These are phyloP conservation scores for Campylomormyrus numenius DNA, from an alignment of 2,113 vertebrate species.

Conservation along the genomic window DNA sequence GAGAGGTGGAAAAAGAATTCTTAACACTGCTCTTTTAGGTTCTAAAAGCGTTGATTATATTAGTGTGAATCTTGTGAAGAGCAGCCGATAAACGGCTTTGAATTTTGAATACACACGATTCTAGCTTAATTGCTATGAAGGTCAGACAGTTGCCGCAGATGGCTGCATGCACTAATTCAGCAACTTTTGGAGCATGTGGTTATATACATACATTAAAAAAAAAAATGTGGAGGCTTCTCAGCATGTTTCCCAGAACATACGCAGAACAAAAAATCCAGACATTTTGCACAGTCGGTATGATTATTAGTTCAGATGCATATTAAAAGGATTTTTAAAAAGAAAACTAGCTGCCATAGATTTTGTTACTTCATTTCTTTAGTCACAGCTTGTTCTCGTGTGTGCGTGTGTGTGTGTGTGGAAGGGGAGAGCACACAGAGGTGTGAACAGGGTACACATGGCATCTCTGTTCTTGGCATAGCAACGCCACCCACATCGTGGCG, in stretches of 20 bases:
- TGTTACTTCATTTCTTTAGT: not conserved
- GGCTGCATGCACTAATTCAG: constrained; percentile 59
- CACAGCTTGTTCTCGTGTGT: not conserved
- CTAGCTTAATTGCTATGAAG: constrained; percentile 48
- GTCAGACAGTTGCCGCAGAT: constrained; percentile 53
- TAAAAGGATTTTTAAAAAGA: not conserved
- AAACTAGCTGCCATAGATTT: not conserved
- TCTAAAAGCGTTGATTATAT: not conserved
- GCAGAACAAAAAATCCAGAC: not conserved
- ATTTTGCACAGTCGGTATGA: not conserved
- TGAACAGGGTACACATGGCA: not conserved
- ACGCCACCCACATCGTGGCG: not conserved
- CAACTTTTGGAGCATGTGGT: constrained; percentile 50
- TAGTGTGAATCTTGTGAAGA: not conserved
- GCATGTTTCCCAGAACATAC: not conserved
- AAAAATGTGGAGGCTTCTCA: not conserved
- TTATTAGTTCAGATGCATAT: not conserved
- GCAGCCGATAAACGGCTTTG: not conserved
- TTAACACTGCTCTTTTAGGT: not conserved
- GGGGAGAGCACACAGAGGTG: not conserved
- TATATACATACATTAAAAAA: not conserved
- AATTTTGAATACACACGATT: not conserved
- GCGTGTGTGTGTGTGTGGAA: not conserved
- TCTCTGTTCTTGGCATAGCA: not conserved
- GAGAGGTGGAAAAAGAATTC: not conserved